Percentiles rank a stretch among this genome's conserved stretches.
Conservation (phyloP, 2,113 vertebrate genomes). For the Brachypteracias leptosomus region DNA sequence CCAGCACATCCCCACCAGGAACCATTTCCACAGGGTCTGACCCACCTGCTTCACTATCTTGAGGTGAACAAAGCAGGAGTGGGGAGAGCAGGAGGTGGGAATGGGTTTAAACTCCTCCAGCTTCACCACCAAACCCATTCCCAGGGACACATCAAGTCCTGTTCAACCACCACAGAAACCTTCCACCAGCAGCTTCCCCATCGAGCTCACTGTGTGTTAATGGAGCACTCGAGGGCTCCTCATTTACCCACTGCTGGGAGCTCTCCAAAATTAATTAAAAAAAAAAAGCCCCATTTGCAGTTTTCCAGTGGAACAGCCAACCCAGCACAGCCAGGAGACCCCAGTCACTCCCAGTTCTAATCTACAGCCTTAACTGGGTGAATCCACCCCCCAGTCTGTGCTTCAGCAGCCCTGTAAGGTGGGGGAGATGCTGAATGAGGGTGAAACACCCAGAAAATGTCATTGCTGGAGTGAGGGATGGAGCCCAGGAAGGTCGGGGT, state of each 20-base stretch:
- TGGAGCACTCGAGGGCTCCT: not conserved
- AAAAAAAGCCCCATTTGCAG: not conserved
- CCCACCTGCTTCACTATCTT: not conserved
- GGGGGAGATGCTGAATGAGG: not conserved
- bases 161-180: not conserved
- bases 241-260: not conserved
- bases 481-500: not conserved
- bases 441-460: rapidly evolving
- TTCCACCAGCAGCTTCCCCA: too few relatives aligned
- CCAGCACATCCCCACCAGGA: not conserved
- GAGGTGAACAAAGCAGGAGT: not conserved
- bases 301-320: not conserved
- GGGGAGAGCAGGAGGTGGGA: not conserved
- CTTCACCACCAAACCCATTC: not conserved
- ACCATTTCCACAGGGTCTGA: not conserved
- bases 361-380: not conserved
- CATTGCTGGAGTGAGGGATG: rapidly evolving
- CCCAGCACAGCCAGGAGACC: not conserved
- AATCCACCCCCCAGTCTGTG: not conserved
- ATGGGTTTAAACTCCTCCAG: not conserved
- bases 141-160: not conserved
- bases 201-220: too few relatives aligned
- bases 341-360: not conserved
- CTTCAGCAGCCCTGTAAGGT: too few relatives aligned
- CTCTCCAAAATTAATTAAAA: not conserved